Evolutionary conservation across 2,113 vertebrate genomes (phyloP).

Genomic region (Pionites leucogaster): DNA sequence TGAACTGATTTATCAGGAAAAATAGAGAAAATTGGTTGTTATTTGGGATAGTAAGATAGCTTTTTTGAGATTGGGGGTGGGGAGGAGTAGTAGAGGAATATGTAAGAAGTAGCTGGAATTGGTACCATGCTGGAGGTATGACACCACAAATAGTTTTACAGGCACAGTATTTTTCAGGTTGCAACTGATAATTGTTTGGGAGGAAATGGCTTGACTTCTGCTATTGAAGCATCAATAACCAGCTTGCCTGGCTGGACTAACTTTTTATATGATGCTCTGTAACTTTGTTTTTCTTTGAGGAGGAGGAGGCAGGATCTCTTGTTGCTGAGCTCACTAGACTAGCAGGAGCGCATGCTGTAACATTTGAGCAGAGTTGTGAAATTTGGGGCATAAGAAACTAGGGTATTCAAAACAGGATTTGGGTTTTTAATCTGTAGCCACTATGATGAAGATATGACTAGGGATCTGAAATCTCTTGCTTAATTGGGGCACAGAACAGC

Average conservation of each 20-base stretch:
- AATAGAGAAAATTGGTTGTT: neutral
- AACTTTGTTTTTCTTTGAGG: neutral
- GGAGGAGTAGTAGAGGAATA: neutral
- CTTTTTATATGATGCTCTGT: neutral
- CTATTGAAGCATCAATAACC: neutral
- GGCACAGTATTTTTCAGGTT: neutral
- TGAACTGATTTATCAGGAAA: neutral
- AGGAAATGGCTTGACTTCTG: neutral
- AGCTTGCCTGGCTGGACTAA: neutral
- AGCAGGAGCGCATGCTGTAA: neutral
- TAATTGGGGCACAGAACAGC: neutral
- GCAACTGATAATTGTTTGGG: neutral
- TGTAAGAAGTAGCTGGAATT: neutral
- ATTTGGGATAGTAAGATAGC: neutral
- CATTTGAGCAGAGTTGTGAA: neutral
- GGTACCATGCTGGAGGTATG: neutral
- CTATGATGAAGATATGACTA: neutral
- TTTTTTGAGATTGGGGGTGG: neutral
- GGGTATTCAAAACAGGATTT: neutral
- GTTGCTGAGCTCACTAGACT: neutral
- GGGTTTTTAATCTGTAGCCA: neutral
- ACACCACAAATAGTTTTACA: neutral
- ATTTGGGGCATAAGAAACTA: neutral
- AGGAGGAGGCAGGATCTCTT: neutral
- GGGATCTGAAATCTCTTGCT: neutral